Base-by-base conservation (phyloP, 2,888 invertebrate species). In the Nymphalis c-album region DNA sequence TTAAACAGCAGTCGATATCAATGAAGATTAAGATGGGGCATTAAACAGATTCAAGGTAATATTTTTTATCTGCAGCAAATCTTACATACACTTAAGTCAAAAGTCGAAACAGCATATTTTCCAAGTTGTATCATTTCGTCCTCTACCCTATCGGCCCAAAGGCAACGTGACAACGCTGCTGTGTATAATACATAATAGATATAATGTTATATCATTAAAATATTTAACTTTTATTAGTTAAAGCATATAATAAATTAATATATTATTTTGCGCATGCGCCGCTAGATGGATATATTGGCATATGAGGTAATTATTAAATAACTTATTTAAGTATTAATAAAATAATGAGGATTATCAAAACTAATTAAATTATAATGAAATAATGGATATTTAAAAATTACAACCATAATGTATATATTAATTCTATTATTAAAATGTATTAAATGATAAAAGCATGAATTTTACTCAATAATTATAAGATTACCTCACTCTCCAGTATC, bases 401-500 rank as follows among this genome's bases (percentile, higher is more conserved):
- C 51, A 16, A 51, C 2, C n/a, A 26, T 13, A 35, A 50, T 35
- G 31, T 48, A 13, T 16, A 47, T 17, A 65, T 47, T 53, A 31
- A 13, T 48, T 48, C 17, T 18, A 8, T n/a, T 18, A 26, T 53
- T 17, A 7, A 53, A 2, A 55, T 26, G 53, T 53, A 46, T 22
- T 53, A 48, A 22, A 64, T 64, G 60, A 17, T 46, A 64, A 31
- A 68, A 63, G 63, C 64, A 48, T 60, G 67, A 50, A 17, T 57
- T 40, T 65, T 55, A 53, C 47, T 60, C 53, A 65, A 35, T 53
- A 60, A 65, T 57, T 26, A n/a, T n/a, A n/a, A 47, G 48, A 47
- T 67, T 74, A 72, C 73, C 73, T 74, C 73, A 74, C 73, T 74
- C 68, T 67, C 73, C 73, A 74, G 71, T 64, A 69, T 66, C 68